Evolutionary conservation across 2,888 invertebrate species (phyloP).

Genomic region (Eupithecia dodoneata): DNA sequence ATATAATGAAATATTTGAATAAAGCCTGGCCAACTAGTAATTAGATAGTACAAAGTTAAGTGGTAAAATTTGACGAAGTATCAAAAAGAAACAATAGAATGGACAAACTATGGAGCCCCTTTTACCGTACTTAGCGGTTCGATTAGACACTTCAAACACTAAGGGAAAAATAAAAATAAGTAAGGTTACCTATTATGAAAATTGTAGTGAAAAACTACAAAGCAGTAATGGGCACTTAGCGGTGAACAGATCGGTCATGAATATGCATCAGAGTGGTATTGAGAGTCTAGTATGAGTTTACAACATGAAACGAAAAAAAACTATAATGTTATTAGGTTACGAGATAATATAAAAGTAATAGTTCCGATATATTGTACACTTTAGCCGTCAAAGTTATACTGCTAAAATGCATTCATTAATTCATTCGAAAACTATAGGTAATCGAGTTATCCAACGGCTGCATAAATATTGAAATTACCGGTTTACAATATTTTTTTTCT

Average conservation of each 20-base stretch:
- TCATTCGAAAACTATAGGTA: too few species aligned
- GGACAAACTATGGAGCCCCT: neutral
- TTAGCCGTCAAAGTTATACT: too few species aligned
- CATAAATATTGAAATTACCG: too few species aligned
- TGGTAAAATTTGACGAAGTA: neutral
- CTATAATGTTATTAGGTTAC: too few species aligned
- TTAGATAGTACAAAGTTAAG: neutral
- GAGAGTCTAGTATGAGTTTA: neutral
- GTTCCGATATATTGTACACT: too few species aligned
- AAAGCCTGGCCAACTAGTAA: neutral
- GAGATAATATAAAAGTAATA: too few species aligned
- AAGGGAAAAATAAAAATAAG: neutral
- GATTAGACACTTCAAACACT: neutral
- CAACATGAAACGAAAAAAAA: too few species aligned
- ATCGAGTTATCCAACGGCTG: too few species aligned
- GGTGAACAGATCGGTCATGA: slow-evolving; percentile 21
- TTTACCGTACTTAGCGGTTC: neutral
- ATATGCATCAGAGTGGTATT: slow-evolving; percentile 21
- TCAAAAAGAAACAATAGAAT: neutral
- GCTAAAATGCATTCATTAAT: too few species aligned
- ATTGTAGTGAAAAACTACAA: slow-evolving; percentile 8
- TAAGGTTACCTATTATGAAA: slow-evolving; percentile 1
- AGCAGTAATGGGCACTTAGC: slow-evolving; percentile 19
- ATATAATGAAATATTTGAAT: neutral
- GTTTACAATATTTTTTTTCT: too few species aligned